These are phyloP conservation scores for Oreochromis tanganicae DNA, from an alignment of 2,113 vertebrate genomes.

Conservation along the genomic window DNA sequence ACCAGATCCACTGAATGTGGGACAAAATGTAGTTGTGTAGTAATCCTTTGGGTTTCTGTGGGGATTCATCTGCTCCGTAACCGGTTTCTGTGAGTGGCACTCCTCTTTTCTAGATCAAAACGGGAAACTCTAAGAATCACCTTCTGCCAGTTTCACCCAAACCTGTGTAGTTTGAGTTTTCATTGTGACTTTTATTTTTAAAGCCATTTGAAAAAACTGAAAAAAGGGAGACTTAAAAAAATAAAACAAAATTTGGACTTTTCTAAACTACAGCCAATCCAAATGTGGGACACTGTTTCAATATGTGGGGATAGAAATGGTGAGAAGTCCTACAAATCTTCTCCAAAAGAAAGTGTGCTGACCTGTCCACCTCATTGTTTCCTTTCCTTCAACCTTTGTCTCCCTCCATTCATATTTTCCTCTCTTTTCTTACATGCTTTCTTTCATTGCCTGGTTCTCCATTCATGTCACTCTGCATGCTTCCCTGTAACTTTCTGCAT, in stretches of 20 bases:
- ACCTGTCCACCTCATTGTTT: background rate
- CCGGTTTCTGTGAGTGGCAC: background rate
- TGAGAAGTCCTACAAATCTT: background rate
- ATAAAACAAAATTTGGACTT: background rate
- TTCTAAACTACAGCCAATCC: background rate
- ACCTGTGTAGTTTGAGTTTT: background rate
- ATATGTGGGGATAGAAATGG: background rate
- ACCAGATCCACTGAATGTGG: background rate
- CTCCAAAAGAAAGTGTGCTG: background rate
- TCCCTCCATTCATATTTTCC: background rate
- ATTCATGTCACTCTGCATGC: background rate
- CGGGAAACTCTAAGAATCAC: background rate
- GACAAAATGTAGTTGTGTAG: background rate
- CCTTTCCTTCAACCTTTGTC: background rate
- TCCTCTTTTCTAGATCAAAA: background rate
- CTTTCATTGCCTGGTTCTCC: background rate
- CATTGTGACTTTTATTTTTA: background rate
- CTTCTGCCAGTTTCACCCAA: background rate
- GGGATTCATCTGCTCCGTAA: background rate
- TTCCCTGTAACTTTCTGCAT: conserved; percentile 1
- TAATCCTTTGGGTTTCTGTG: background rate
- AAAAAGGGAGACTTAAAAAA: background rate
- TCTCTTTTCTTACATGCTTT: background rate
- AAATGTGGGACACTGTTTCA: background rate
- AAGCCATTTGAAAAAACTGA: background rate